Conservation (phyloP, 2,797 vertebrate species). For the Perodicticus potto region DNA sequence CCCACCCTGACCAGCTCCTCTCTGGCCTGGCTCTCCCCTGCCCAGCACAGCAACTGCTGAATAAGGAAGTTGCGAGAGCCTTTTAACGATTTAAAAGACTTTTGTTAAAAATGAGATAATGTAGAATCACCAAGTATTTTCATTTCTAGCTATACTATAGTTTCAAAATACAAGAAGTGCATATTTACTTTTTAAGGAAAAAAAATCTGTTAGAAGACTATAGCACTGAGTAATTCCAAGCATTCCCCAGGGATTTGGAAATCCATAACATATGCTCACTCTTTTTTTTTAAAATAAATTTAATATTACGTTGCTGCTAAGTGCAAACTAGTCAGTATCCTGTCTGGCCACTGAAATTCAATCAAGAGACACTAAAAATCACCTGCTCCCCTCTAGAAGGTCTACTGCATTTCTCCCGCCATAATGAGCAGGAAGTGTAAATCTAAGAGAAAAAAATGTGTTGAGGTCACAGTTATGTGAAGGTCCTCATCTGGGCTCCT, state of each 20-base stretch:
- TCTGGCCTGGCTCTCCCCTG: fast-evolving
- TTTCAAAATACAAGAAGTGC: not conserved
- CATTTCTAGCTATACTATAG: not conserved
- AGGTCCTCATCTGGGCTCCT: conserved; percentile 20
- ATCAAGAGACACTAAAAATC: conserved; percentile 31
- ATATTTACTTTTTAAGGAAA: not conserved
- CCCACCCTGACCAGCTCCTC: not conserved
- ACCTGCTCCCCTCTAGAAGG: conserved; percentile 51
- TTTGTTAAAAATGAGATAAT: not conserved
- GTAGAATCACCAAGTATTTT: not conserved
- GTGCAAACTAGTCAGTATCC: not conserved
- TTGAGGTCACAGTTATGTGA: not conserved
- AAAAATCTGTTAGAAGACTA: not conserved
- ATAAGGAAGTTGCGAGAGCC: not conserved
- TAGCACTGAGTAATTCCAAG: not conserved
- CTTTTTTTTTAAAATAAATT: conserved; percentile 34
- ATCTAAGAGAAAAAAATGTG: not conserved
- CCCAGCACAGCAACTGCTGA: fast-evolving
- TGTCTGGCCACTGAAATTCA: conserved; percentile 25
- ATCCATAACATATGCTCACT: not conserved
- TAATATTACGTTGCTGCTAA: not conserved
- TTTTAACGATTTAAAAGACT: not conserved
- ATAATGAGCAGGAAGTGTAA: not conserved
- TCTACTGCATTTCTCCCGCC: not conserved
- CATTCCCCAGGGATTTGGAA: not conserved